Conservation (phyloP, 2,888 invertebrate species). For the Scaptomyza caliginosa region DNA sequence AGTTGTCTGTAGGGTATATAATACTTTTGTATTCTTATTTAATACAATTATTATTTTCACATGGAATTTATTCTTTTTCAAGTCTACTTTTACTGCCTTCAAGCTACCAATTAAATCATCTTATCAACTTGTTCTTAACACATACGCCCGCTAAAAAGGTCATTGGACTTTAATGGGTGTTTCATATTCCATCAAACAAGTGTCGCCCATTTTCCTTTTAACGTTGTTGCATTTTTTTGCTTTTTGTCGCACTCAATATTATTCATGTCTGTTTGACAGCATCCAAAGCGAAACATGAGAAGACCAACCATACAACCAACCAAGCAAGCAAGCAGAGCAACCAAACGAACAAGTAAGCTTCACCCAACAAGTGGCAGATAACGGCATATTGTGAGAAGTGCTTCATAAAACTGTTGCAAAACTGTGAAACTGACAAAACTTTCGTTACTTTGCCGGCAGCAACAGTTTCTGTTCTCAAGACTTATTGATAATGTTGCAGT, state of each 20-base stretch:
- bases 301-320: too few relatives aligned
- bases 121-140: neutral
- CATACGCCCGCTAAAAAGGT: neutral
- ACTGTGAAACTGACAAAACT: conserved; percentile 27
- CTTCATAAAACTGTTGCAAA: conserved; percentile 41
- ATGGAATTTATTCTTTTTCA: too few relatives aligned
- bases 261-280: conserved; percentile 72
- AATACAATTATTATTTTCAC: too few relatives aligned
- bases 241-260: conserved; percentile 48
- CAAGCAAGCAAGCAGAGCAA: neutral
- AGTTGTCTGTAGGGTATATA: neutral
- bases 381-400: conserved; percentile 67
- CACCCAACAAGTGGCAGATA: conserved; percentile 70
- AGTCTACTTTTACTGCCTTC: too few relatives aligned
- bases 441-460: conserved; percentile 41
- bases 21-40: too few relatives aligned
- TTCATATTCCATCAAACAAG: conserved; percentile 12
- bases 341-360: neutral
- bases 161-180: conserved; percentile 18
- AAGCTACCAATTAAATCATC: too few relatives aligned
- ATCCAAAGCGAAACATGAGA: conserved; percentile 62
- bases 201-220: neutral
- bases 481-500: conserved; percentile 49
- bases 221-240: conserved; percentile 13
- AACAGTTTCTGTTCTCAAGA: conserved; percentile 20